Conservation (phyloP, 2,797 vertebrate species). For the Argya squamiceps region DNA sequence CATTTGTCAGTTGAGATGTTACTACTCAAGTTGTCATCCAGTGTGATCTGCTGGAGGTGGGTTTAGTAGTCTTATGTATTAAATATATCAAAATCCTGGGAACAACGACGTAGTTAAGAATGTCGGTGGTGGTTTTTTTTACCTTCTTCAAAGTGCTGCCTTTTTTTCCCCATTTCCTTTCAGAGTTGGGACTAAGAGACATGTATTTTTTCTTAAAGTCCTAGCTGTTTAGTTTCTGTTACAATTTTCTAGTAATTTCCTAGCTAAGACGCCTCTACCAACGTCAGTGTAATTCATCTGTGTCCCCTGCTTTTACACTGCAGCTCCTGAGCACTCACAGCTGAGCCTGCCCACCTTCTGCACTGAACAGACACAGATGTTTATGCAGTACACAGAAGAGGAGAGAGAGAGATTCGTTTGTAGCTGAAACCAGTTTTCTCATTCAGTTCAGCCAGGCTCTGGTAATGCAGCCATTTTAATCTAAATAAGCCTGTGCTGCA, state of each 20-base stretch:
- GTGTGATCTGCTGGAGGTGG: neutral
- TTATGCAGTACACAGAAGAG: neutral
- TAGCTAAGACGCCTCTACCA: neutral
- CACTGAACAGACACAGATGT: neutral
- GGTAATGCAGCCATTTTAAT: constrained; percentile 35
- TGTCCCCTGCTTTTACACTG: neutral
- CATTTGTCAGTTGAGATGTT: neutral
- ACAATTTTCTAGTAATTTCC: neutral
- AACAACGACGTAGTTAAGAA: neutral
- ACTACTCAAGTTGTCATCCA: neutral
- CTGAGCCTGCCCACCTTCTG: constrained; percentile 5
- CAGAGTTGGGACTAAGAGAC: neutral
- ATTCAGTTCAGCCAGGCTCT: neutral
- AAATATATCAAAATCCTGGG: neutral
- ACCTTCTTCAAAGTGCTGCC: neutral
- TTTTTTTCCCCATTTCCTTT: neutral
- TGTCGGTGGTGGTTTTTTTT: neutral
- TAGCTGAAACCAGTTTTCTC: constrained; percentile 14
- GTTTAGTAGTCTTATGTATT: neutral
- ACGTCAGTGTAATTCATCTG: neutral
- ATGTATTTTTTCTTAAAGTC: neutral
- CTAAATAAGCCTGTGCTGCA: neutral
- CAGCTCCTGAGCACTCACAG: neutral
- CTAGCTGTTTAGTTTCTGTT: neutral
- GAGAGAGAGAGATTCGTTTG: constrained; percentile 1